Conservation (phyloP, 2,888 invertebrate species). For the Drosophila setosimentum region DNA sequence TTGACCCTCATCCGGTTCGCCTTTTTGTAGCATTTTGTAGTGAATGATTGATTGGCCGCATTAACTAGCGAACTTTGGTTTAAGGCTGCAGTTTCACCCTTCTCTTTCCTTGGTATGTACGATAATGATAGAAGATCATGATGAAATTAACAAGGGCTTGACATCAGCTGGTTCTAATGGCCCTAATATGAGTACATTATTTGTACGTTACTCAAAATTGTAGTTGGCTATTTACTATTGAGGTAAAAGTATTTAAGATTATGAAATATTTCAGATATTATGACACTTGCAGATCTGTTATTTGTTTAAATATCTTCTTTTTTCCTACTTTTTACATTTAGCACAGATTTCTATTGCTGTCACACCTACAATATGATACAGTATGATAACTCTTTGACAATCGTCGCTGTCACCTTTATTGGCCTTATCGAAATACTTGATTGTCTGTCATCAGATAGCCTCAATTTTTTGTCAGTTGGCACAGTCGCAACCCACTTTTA, state of each 20-base stretch:
- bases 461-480: constrained; percentile 7
- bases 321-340: not conserved
- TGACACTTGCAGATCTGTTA: not conserved
- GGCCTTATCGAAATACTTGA: constrained; percentile 46
- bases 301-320: not conserved
- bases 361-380: constrained; percentile 6
- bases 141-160: constrained; percentile 36
- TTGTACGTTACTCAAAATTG: not conserved
- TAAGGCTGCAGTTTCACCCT: constrained; percentile 34
- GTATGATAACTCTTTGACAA: constrained; percentile 17
- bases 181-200: constrained; percentile 3
- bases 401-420: constrained; percentile 17
- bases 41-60: constrained; percentile 63
- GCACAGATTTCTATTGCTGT: constrained; percentile 5
- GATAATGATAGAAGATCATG: constrained; percentile 11
- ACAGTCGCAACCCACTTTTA: constrained; percentile 41
- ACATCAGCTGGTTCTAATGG: constrained; percentile 29
- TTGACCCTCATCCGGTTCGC: constrained; percentile 21
- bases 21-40: constrained; percentile 61
- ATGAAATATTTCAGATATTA: too few relatives aligned
- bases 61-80: constrained; percentile 48
- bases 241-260: not conserved
- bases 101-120: constrained; percentile 2
- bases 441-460: constrained; percentile 45
- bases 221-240: not conserved